Conservation (phyloP, 2,888 invertebrate genomes). For the Blera fallax region DNA sequence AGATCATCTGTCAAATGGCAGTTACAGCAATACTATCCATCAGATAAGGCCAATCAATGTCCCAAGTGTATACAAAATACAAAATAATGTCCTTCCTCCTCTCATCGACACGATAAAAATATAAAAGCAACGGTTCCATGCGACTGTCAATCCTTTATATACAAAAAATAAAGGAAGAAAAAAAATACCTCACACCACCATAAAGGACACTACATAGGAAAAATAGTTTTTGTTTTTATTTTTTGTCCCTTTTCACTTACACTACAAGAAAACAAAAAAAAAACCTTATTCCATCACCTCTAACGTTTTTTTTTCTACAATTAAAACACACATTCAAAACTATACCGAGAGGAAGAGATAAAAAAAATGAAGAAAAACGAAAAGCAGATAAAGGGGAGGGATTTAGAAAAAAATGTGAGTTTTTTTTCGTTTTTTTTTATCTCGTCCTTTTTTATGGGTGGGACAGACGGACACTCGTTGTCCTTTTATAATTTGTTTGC, state of each 20-base stretch:
- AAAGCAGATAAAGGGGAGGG: conserved; percentile 52
- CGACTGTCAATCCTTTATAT: neutral
- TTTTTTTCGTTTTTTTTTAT: conserved; percentile 2
- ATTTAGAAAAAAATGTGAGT: conserved; percentile 43
- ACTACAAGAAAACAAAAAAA: conserved; percentile 16
- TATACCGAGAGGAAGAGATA: neutral
- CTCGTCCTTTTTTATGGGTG: conserved; percentile 55
- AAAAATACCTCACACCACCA: conserved; percentile 16
- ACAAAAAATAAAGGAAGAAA: neutral
- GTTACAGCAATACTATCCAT: neutral
- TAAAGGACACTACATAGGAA: conserved; percentile 30
- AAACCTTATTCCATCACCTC: neutral
- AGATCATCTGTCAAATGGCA: too few species aligned
- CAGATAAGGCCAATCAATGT: neutral
- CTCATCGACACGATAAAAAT: neutral
- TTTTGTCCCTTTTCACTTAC: neutral
- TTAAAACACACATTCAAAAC: conserved; percentile 50
- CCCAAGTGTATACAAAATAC: neutral
- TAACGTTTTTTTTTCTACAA: conserved; percentile 4
- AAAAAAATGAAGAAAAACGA: conserved; percentile 3
- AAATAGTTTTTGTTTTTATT: conserved; percentile 19
- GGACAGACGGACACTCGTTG: conserved; percentile 50
- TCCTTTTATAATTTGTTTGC: conserved; percentile 25
- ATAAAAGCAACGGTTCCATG: neutral
- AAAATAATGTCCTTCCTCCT: neutral